Conservation (phyloP, 2,797 vertebrate genomes). For the Pterois miles region DNA sequence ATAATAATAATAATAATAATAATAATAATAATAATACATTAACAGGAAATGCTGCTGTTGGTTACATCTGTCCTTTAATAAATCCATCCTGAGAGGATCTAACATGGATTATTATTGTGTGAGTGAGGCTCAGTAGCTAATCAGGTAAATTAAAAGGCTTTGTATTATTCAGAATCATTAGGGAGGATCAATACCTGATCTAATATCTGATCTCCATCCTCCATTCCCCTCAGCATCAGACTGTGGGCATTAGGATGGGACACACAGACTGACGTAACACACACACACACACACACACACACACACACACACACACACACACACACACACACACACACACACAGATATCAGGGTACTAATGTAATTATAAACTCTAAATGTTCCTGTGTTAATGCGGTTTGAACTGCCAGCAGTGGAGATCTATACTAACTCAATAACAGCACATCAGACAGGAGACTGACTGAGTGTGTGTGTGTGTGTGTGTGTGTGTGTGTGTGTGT, state of each 20-base stretch:
- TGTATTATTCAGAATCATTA: constrained; percentile 55
- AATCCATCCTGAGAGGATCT: too few relatives aligned
- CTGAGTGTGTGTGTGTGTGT: not conserved
- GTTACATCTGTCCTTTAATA: too few relatives aligned
- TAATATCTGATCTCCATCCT: constrained; percentile 40
- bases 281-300: constrained; percentile 1
- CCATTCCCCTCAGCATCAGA: constrained; percentile 14
- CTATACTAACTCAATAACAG: constrained; percentile 75
- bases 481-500: constrained; percentile 1
- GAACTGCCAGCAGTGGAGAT: constrained; percentile 63
- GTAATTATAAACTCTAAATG: constrained; percentile 62
- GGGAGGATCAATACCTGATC: constrained; percentile 54
- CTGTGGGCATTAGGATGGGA: constrained; percentile 34
- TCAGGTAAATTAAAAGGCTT: constrained; percentile 66
- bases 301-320: not conserved
- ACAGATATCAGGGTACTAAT: constrained; percentile 42
- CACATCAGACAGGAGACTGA: constrained; percentile 61
- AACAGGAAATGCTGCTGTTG: too few relatives aligned
- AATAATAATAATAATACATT: too few relatives aligned
- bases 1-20: too few relatives aligned
- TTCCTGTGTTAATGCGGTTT: constrained; percentile 71
- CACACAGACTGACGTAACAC: constrained; percentile 4
- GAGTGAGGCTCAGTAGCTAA: constrained; percentile 8
- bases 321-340: not conserved
- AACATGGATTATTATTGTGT: too few relatives aligned